phyloP scores from a whole-genome alignment of 92 coral and sea anemone genomes.

The Palythoa grandiflora region DNA sequence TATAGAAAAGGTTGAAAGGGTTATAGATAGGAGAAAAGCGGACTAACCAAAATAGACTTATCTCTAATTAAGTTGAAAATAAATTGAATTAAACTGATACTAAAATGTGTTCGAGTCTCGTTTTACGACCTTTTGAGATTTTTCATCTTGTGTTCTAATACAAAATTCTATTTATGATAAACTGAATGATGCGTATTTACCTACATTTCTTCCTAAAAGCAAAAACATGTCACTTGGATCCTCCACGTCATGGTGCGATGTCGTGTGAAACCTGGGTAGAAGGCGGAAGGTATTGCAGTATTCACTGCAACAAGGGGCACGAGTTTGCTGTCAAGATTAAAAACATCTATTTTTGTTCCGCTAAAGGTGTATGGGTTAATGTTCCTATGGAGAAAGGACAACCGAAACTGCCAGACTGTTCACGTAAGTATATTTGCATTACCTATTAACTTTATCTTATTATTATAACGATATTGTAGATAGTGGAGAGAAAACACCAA shows the following conservation, averaged over 20 bases:
- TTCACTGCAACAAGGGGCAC: constrained; percentile 21
- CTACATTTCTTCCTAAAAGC: not conserved
- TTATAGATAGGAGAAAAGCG: too few relatives aligned
- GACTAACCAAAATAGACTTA: too few relatives aligned
- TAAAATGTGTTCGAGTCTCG: too few relatives aligned
- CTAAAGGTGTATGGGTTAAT: constrained; percentile 32
- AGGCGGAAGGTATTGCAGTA: constrained; percentile 38
- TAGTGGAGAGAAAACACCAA: too few relatives aligned
- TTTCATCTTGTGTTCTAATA: not conserved
- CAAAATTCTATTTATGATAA: not conserved
- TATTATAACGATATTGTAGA: too few relatives aligned
- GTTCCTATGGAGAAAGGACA: constrained; percentile 13
- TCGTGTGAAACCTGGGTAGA: constrained; percentile 42
- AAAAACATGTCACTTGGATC: constrained; percentile 30
- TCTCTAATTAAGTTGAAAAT: too few relatives aligned
- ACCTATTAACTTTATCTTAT: too few relatives aligned
- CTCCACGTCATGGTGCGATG: constrained; percentile 28
- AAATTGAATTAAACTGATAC: too few relatives aligned
- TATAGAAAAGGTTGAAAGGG: too few relatives aligned
- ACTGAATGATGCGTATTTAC: not conserved
- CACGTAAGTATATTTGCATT: not conserved
- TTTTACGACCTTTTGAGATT: too few relatives aligned
- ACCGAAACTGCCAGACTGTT: constrained; percentile 41
- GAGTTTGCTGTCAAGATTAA: constrained; percentile 11
- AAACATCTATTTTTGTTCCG: constrained; percentile 7